A percentile compares a stretch with the other conserved stretches of the same genome.
Conservation (phyloP, 2,888 invertebrate genomes). For the Sepioteuthis lessoniana region DNA sequence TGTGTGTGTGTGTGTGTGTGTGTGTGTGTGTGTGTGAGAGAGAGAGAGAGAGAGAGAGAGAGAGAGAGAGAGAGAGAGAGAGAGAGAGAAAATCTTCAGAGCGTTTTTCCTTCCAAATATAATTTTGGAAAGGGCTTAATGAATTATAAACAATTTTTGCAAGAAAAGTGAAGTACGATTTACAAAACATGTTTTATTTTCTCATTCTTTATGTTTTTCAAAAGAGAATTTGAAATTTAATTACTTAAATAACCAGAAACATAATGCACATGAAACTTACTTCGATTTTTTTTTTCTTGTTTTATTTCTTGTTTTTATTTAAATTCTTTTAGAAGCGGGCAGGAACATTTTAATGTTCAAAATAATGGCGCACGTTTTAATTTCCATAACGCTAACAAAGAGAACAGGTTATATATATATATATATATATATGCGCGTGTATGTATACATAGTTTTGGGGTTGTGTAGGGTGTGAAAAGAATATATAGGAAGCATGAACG, state of each 20-base stretch:
- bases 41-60: neutral
- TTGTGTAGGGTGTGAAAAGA: too few species aligned
- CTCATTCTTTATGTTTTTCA: neutral
- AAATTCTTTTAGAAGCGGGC: neutral
- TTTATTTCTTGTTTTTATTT: too few species aligned
- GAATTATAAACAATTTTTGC: neutral
- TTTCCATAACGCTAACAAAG: neutral
- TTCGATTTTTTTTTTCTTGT: neutral
- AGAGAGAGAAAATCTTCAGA: neutral
- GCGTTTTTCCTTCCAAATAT: neutral
- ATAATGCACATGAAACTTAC: neutral
- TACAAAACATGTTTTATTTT: neutral
- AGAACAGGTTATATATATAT: neutral
- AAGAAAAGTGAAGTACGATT: neutral
- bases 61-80: neutral
- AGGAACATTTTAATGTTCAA: neutral
- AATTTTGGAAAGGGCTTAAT: neutral
- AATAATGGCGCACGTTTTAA: neutral
- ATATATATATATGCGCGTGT: neutral
- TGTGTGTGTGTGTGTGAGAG: too few species aligned
- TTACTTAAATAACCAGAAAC: neutral
- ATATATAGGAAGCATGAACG: too few species aligned
- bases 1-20: too few species aligned
- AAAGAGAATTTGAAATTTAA: neutral
- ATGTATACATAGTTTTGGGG: neutral